These are phyloP conservation scores for Anniella stebbinsi DNA, from an alignment of 2,797 vertebrate species.

Conservation along the genomic window DNA sequence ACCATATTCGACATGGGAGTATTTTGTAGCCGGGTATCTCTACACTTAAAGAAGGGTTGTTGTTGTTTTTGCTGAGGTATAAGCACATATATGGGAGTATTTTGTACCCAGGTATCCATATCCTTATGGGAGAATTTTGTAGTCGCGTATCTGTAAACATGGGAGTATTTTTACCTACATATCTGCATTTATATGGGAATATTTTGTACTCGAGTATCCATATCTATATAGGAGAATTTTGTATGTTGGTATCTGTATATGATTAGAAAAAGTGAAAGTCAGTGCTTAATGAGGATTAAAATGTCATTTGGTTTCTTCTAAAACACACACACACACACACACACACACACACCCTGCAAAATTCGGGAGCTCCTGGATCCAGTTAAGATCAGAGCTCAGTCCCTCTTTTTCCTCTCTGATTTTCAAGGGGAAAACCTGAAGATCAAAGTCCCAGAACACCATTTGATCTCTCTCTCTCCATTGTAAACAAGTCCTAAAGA, in stretches of 20 bases:
- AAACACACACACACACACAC: rapidly evolving
- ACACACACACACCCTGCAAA: too few species aligned
- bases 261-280: neutral
- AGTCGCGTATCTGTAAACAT: neutral
- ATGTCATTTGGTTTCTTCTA: neutral
- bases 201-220: neutral
- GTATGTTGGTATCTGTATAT: neutral
- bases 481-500: slow-evolving; percentile 59
- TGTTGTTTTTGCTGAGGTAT: rapidly evolving
- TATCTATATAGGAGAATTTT: neutral
- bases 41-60: too few species aligned
- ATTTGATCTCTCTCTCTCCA: slow-evolving; percentile 61
- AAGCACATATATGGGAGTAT: neutral
- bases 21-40: too few species aligned
- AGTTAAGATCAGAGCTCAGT: neutral
- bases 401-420: neutral
- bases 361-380: slow-evolving; percentile 10
- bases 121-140: too few species aligned
- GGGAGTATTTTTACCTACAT: neutral
- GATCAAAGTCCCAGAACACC: slow-evolving; percentile 61
- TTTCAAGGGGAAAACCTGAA: slow-evolving; percentile 48
- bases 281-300: neutral
- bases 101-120: neutral
- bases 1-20: too few species aligned
- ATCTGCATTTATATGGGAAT: neutral